A percentile compares a stretch with the other conserved stretches of the same genome.
These are phyloP conservation scores for Standfussiana lucernea DNA, from an alignment of 2,888 invertebrate species.

Conservation along the genomic window DNA sequence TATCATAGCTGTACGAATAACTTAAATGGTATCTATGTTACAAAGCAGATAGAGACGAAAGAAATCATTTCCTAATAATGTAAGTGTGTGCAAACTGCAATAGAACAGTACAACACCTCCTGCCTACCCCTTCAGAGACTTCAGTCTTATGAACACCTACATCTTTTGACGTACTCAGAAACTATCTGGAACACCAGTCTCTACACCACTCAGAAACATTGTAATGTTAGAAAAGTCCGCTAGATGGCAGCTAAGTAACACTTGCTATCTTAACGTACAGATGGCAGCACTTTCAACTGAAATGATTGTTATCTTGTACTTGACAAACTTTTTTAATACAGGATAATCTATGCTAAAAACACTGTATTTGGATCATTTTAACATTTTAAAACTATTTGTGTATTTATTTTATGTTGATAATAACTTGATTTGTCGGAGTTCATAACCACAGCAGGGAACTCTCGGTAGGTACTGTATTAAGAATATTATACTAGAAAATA, in stretches of 20 bases:
- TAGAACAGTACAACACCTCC: background rate
- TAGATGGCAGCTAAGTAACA: constrained; percentile 47
- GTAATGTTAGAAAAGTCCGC: background rate
- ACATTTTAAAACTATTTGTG: background rate
- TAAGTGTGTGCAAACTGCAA: background rate
- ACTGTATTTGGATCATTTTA: background rate
- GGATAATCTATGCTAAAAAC: background rate
- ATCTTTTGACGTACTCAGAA: background rate
- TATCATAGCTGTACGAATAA: background rate
- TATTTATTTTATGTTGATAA: background rate
- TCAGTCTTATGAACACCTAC: background rate
- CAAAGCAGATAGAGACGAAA: background rate
- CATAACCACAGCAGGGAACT: background rate
- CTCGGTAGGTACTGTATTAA: no score
- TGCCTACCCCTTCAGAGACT: background rate
- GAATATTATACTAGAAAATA: background rate
- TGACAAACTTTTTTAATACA: background rate
- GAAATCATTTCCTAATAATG: background rate
- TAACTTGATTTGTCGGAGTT: background rate
- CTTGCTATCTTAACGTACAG: constrained; percentile 14
- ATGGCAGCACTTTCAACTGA: constrained; percentile 49
- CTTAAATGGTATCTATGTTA: background rate
- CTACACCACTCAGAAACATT: background rate
- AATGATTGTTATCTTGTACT: background rate
- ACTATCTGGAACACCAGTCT: background rate